Evolutionary conservation across 2,888 invertebrate genomes (phyloP).

Genomic region (Drosophila heteroneura): DNA sequence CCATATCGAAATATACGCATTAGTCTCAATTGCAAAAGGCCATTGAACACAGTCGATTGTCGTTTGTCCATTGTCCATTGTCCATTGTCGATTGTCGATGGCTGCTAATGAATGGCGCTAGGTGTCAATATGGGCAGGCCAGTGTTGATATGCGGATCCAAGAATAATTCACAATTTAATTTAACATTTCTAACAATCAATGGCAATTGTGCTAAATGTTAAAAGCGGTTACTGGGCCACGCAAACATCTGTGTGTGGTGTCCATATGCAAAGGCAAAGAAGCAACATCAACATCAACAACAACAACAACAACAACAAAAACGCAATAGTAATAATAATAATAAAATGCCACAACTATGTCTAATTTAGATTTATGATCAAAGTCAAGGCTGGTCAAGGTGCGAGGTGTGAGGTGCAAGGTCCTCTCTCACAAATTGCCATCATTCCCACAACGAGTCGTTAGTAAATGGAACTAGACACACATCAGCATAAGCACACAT

Average conservation of each 20-base stretch:
- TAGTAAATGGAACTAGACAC: conserved; percentile 49
- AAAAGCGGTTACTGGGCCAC: conserved; percentile 63
- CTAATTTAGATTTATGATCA: conserved; percentile 71
- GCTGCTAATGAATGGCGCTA: conserved; percentile 50
- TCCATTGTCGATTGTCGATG: conserved; percentile 3
- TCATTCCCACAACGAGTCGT: conserved; percentile 28
- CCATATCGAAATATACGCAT: conserved; percentile 42
- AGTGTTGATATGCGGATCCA: neutral
- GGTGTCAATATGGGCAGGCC: conserved; percentile 46
- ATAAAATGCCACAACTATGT: conserved; percentile 46
- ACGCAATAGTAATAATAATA: conserved; percentile 24
- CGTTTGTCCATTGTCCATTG: conserved; percentile 30
- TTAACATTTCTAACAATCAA: conserved; percentile 48
- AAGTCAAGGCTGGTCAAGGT: conserved; percentile 61
- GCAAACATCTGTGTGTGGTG: neutral
- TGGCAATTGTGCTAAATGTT: conserved; percentile 49
- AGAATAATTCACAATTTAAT: conserved; percentile 2
- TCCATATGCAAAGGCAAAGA: neutral
- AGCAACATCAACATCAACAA: neutral
- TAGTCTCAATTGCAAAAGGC: conserved; percentile 50
- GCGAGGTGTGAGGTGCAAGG: conserved; percentile 13
- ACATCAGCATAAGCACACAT: neutral
- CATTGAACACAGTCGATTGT: neutral
- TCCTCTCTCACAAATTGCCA: conserved; percentile 26
- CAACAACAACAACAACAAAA: conserved; percentile 10